Base-by-base conservation (phyloP, 2,888 invertebrate species). In the Reticulitermes lucifugus region DNA sequence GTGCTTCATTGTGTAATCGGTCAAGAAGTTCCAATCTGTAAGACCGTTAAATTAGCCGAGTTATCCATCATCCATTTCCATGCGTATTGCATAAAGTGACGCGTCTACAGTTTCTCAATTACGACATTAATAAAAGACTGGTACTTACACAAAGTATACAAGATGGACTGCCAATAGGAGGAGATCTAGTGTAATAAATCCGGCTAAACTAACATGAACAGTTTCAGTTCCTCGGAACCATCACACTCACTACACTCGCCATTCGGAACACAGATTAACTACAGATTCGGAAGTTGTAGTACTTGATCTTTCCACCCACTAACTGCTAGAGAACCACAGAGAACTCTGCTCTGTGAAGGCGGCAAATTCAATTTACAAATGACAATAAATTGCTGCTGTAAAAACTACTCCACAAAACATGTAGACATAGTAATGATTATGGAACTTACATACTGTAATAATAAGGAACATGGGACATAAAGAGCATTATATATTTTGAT, bases 251-350 rank as follows among this genome's bases (percentile, higher is more conserved):
- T 60, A 79, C 41, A 55, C 73, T 82, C 86, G 86, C 86, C 86
- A 86, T 86, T 86, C 81, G 25, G 25, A 25, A 25, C 25, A 25
- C 25, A 25, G 25, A 25, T 25, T 25, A 25, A 25, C 25, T 25
- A 25, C 25, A 25, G 25, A 25, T 25, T 25, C 25, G 75, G 84
- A 81, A 86, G 81, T 75, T 83, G 75, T 83, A 73, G 80, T 80
- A 80, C 80, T 80, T 41, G 35, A 35, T 43, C 79, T 75, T 59
- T 86, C 85, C 86, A 85, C 86, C 86, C 86, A 86, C 86, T 86
- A 85, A 85, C 86, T 85, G 55, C 73, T 77, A 84, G 35, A 83
- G 82, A 55, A 73, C 65, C 79, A 80, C 79, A 84, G 35, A 83
- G 82, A 55, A 73, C 65, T 83, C 80, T 83, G 80, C 75, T n/a